phyloP scores from a whole-genome alignment of 2,113 vertebrate genomes.

The Salvelinus alpinus region DNA sequence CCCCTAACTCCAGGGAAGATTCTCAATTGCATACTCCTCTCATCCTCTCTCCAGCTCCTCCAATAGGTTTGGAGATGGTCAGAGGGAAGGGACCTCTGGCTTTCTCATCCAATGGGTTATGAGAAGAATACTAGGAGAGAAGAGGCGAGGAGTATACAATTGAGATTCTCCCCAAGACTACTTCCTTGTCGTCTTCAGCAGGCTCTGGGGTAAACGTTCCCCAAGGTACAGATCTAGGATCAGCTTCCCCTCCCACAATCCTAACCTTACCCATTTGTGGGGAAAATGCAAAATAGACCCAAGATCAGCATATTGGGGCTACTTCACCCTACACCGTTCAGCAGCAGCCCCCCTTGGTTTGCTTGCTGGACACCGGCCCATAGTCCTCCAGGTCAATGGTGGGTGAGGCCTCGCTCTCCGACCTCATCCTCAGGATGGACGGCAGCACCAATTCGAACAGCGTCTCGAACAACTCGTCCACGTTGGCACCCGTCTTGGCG shows the following conservation, averaged over 20 bases:
- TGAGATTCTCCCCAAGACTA: too few species aligned
- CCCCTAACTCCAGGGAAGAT: too few species aligned
- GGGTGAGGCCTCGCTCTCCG: conserved; percentile 70
- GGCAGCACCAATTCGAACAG: conserved; percentile 91
- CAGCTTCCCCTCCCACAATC: background rate
- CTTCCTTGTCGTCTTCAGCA: too few species aligned
- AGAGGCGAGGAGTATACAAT: too few species aligned
- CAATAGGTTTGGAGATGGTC: too few species aligned
- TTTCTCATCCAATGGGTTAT: too few species aligned
- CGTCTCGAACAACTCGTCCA: conserved; percentile 89
- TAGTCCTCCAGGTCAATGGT: conserved; percentile 82
- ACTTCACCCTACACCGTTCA: conserved; percentile 15
- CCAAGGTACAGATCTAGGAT: background rate
- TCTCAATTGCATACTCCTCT: too few species aligned
- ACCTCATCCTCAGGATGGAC: conserved; percentile 80
- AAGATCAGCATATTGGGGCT: conserved; percentile 18
- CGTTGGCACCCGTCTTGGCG: conserved; percentile 91
- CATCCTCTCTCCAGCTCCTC: too few species aligned
- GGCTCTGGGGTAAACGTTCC: background rate
- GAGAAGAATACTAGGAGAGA: too few species aligned
- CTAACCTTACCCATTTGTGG: too few species aligned
- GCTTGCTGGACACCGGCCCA: conserved; percentile 52
- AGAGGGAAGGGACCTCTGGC: too few species aligned
- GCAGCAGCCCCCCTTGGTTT: conserved; percentile 52
- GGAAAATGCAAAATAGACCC: conserved; percentile 6